phyloP scores from a whole-genome alignment of 2,113 vertebrate genomes.

The Patagioenas fasciata region DNA sequence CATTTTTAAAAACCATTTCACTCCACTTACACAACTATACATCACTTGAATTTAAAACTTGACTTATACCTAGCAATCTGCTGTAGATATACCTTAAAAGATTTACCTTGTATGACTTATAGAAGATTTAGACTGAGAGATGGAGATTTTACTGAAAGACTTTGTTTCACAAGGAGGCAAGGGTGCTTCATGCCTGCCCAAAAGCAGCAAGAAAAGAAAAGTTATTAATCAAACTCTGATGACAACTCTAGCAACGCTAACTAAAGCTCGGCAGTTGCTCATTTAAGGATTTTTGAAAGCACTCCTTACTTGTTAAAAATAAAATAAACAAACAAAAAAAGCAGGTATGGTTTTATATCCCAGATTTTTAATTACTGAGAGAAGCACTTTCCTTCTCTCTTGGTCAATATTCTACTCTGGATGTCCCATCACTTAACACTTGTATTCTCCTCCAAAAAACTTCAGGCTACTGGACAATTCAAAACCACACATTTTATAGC shows the following conservation, averaged over 20 bases:
- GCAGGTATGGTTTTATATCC: neutral
- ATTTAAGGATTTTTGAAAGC: neutral
- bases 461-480: neutral
- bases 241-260: neutral
- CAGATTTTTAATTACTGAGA: neutral
- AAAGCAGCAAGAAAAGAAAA: constrained; percentile 22
- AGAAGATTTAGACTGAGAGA: constrained; percentile 6
- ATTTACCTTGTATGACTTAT: constrained; percentile 36
- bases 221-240: neutral
- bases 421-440: neutral
- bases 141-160: constrained; percentile 24
- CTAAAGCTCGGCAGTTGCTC: neutral
- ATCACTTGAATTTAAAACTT: neutral
- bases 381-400: neutral
- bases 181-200: constrained; percentile 9
- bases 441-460: neutral
- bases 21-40: neutral
- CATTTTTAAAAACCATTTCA: neutral
- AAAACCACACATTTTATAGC: neutral
- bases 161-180: neutral
- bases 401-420: neutral
- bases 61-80: neutral
- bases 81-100: neutral
- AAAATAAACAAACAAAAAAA: too few species aligned
- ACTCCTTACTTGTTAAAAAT: neutral